Conservation (phyloP, 2,888 invertebrate genomes). For the Cosmia trapezina region DNA sequence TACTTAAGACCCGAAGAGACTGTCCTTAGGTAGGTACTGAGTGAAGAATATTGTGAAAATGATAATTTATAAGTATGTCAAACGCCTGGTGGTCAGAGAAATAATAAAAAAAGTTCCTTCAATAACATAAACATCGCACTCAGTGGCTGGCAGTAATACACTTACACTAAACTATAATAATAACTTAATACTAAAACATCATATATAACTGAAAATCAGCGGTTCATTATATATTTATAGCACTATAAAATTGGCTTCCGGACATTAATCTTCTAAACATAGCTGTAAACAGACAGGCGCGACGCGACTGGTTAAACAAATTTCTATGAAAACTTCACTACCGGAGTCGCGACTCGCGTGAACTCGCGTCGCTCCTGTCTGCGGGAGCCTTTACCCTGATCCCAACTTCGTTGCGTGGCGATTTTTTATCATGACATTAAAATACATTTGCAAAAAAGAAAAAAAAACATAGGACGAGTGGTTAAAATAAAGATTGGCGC, state of each 20-base stretch:
- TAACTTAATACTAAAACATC: constrained; percentile 15
- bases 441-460: not conserved
- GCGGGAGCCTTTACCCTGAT: not conserved
- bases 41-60: constrained; percentile 8
- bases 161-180: not conserved
- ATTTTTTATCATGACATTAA: not conserved
- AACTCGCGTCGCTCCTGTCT: too few species aligned
- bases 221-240: constrained; percentile 15
- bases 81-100: constrained; percentile 9
- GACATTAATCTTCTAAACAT: constrained; percentile 3
- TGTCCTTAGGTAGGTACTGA: not conserved
- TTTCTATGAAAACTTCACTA: too few species aligned
- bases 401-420: not conserved
- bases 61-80: not conserved
- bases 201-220: not conserved
- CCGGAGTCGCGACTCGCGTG: too few species aligned
- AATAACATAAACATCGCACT: constrained; percentile 31
- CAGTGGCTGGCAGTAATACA: not conserved
- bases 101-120: constrained; percentile 21
- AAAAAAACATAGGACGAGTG: not conserved
- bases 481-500: constrained; percentile 39
- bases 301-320: too few species aligned
- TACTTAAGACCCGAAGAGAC: not conserved
- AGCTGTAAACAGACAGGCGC: not conserved
- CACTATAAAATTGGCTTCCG: constrained; percentile 15